Conservation (phyloP, 2,113 vertebrate species). For the Turdus rufiventris region DNA sequence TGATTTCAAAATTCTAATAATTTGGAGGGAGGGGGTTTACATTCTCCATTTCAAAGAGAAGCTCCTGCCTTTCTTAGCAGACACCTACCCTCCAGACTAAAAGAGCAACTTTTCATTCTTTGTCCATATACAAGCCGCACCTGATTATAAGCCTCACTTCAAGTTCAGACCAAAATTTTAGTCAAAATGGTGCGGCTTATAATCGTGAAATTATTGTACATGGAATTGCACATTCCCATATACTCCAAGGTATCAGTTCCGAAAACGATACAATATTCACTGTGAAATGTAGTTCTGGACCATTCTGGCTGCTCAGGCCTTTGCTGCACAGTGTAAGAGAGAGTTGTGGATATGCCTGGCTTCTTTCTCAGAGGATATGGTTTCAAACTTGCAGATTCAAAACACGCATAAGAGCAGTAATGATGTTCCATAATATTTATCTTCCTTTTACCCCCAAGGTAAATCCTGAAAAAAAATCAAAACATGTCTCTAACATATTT, state of each 20-base stretch:
- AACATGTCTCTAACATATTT: not conserved
- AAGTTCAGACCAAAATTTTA: too few species aligned
- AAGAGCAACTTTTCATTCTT: too few species aligned
- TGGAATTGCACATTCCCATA: slow-evolving; percentile 1
- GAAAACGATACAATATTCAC: not conserved
- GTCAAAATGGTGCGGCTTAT: too few species aligned
- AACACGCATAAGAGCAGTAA: not conserved
- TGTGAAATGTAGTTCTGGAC: not conserved
- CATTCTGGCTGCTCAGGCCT: not conserved
- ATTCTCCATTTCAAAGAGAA: too few species aligned
- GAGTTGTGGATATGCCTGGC: not conserved
- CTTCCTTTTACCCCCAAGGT: not conserved
- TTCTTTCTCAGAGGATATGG: not conserved
- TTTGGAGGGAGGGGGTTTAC: too few species aligned
- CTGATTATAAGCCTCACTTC: too few species aligned
- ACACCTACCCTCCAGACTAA: too few species aligned
- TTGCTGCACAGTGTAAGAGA: not conserved
- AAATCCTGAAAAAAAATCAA: not conserved
- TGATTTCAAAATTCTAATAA: too few species aligned
- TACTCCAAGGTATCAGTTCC: not conserved
- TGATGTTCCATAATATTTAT: not conserved
- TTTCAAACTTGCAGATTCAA: not conserved
- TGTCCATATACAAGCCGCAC: too few species aligned
- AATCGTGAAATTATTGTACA: too few species aligned
- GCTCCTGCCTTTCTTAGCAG: too few species aligned